Percentiles rank a stretch among this genome's conserved stretches.
These are phyloP conservation scores for Metellina segmentata DNA, from an alignment of 2,888 invertebrate genomes.

Conservation along the genomic window DNA sequence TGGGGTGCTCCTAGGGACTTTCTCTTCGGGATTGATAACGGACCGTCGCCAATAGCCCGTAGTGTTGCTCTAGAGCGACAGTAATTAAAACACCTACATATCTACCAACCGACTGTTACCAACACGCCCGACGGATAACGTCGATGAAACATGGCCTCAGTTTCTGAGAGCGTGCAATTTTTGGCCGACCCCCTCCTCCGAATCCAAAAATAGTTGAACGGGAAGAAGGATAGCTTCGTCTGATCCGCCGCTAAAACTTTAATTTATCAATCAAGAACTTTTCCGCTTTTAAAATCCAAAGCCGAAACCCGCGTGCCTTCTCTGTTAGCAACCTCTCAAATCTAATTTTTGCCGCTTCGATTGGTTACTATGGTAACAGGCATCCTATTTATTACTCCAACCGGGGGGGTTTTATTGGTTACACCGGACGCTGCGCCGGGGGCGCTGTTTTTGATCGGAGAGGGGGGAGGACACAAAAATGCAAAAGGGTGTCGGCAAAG, in stretches of 20 bases:
- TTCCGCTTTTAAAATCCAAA: slow-evolving; percentile 61
- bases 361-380: slow-evolving; percentile 48
- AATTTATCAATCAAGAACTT: slow-evolving; percentile 66
- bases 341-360: slow-evolving; percentile 63
- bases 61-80: too few species aligned
- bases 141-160: not conserved
- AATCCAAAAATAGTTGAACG: not conserved
- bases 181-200: not conserved
- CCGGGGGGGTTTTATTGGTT: slow-evolving; percentile 52
- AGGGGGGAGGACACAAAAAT: slow-evolving; percentile 11
- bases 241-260: slow-evolving; percentile 51
- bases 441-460: not conserved
- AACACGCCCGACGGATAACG: not conserved
- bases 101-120: not conserved
- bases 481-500: slow-evolving; percentile 8
- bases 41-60: too few species aligned
- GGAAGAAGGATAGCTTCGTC: slow-evolving; percentile 11
- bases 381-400: slow-evolving; percentile 61
- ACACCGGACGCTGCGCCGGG: slow-evolving; percentile 14
- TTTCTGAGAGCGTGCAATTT: not conserved
- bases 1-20: too few species aligned
- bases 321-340: slow-evolving; percentile 61
- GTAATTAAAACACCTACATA: too few species aligned
- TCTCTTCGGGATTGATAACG: too few species aligned
- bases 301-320: slow-evolving; percentile 1